Evolutionary conservation across 37 sponge, comb jelly and placozoan species (phyloP).

Genomic region (Aphrocallistes beatrix): DNA sequence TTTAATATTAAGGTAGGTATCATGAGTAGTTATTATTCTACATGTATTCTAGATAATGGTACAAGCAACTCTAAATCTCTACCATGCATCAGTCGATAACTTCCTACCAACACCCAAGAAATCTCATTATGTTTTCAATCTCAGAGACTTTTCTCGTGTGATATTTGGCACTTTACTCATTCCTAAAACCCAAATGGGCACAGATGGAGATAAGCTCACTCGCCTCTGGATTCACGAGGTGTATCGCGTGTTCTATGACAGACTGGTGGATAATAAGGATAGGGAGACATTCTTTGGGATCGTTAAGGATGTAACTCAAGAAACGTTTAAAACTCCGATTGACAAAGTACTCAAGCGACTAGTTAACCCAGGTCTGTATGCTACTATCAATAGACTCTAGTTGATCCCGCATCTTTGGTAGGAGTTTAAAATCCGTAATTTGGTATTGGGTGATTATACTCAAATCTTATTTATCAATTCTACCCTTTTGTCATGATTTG

Average conservation of each 20-base stretch:
- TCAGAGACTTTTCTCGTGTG: slow-evolving; percentile 92
- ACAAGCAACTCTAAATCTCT: slow-evolving; percentile 79
- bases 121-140: slow-evolving; percentile 96
- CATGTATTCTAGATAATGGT: slow-evolving; percentile 49
- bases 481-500: too few relatives aligned
- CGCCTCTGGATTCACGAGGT: slow-evolving; percentile 93
- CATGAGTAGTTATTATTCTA: not conserved
- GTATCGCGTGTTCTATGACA: slow-evolving; percentile 91
- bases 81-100: slow-evolving; percentile 62
- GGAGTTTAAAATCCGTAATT: too few relatives aligned
- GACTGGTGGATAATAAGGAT: slow-evolving; percentile 78
- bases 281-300: slow-evolving; percentile 77
- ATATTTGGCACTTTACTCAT: slow-evolving; percentile 72
- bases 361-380: slow-evolving; percentile 12
- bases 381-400: not conserved
- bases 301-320: slow-evolving; percentile 51
- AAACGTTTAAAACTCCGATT: slow-evolving; percentile 70
- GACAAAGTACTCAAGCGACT: slow-evolving; percentile 70
- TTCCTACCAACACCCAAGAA: slow-evolving; percentile 96
- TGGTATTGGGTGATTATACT: too few relatives aligned
- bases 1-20: too few relatives aligned
- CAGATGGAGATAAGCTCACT: slow-evolving; percentile 74
- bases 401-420: not conserved
- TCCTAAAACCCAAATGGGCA: slow-evolving; percentile 57
- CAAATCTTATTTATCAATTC: too few relatives aligned